Evolutionary conservation across 2,888 invertebrate species (phyloP).

Genomic region (Netelia fuscicornis): DNA sequence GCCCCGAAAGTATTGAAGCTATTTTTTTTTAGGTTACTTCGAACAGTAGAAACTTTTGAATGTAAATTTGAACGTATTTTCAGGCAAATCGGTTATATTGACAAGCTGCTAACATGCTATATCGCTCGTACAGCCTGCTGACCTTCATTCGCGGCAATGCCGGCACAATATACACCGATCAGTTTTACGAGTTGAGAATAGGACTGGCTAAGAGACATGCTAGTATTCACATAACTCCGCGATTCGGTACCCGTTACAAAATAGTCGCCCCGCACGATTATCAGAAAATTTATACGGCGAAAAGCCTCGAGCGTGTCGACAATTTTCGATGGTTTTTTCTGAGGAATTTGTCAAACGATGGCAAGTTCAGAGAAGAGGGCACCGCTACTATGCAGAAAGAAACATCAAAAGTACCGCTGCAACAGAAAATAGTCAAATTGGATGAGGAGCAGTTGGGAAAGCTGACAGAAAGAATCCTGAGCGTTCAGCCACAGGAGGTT

Average conservation of each 20-base stretch:
- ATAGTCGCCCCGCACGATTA: conserved; percentile 73
- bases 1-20: conserved; percentile 8
- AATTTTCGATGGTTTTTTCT: conserved; percentile 71
- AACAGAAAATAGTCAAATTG: conserved; percentile 77
- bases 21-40: conserved; percentile 47
- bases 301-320: conserved; percentile 65
- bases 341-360: conserved; percentile 69
- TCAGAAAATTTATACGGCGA: conserved; percentile 72
- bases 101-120: conserved; percentile 76
- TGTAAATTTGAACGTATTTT: conserved; percentile 13
- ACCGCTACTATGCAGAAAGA: conserved; percentile 58
- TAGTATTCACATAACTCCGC: conserved; percentile 78
- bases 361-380: conserved; percentile 66
- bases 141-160: conserved; percentile 77
- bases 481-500: conserved; percentile 66
- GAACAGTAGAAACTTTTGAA: conserved; percentile 22
- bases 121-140: conserved; percentile 79
- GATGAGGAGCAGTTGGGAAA: conserved; percentile 79
- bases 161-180: conserved; percentile 74
- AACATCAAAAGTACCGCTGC: conserved; percentile 52
- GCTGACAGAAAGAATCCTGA: conserved; percentile 79
- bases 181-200: conserved; percentile 77
- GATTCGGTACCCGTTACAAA: conserved; percentile 70
- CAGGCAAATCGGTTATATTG: conserved; percentile 16
- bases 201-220: conserved; percentile 76